These are phyloP conservation scores for Holcopasites calliopsidis DNA, from an alignment of 1,140 invertebrate genomes.

Conservation along the genomic window DNA sequence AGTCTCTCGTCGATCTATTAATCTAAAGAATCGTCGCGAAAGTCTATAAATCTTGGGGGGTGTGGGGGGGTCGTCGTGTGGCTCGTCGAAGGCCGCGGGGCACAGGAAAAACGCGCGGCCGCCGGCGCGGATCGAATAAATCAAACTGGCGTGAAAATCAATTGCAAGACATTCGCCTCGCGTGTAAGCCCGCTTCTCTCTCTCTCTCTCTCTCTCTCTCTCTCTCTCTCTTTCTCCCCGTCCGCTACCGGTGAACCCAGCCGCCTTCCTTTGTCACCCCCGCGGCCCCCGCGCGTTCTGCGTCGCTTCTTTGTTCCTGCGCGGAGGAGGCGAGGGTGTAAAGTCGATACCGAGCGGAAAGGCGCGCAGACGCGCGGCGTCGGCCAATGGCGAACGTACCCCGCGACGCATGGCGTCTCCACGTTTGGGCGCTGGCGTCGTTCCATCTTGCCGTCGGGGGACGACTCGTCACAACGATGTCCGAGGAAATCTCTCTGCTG, in stretches of 20 bases:
- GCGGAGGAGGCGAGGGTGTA: conserved; percentile 42
- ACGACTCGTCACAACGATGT: too few relatives aligned
- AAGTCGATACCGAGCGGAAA: conserved; percentile 74
- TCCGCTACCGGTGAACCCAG: conserved; percentile 47
- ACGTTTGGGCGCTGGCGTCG: conserved; percentile 39
- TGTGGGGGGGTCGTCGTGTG: not conserved
- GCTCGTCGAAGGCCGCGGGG: conserved; percentile 57
- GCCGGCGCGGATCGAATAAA: conserved; percentile 71
- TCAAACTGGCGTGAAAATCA: conserved; percentile 77
- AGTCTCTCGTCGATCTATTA: conserved; percentile 63
- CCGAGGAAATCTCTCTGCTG: not conserved
- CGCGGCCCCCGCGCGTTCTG: not conserved
- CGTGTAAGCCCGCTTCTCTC: conserved; percentile 40
- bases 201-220: not conserved
- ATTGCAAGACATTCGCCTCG: conserved; percentile 71
- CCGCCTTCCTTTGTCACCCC: conserved; percentile 47
- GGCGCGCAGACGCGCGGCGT: conserved; percentile 68
- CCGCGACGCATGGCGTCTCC: conserved; percentile 66
- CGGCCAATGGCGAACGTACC: conserved; percentile 62
- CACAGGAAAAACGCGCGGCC: conserved; percentile 67
- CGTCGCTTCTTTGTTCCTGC: conserved; percentile 26
- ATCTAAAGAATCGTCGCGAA: conserved; percentile 67
- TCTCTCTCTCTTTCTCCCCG: not conserved
- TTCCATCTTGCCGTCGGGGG: conserved; percentile 8
- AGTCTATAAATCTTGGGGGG: conserved; percentile 69